Evolutionary conservation across 2,113 vertebrate genomes (phyloP), one percentile per base, ranked within the genome.

Genomic region (Scomber colias): DNA sequence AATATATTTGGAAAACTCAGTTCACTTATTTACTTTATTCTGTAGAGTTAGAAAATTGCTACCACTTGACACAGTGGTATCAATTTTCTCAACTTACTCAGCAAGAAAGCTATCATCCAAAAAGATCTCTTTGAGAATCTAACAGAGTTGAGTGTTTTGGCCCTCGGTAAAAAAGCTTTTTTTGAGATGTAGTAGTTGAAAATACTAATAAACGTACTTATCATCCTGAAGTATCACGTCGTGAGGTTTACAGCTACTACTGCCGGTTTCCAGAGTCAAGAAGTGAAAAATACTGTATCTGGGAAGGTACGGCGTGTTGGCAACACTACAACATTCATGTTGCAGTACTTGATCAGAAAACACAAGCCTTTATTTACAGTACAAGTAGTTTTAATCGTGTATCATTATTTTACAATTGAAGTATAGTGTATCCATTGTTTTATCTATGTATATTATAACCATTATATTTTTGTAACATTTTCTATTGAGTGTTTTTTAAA

Each of bases 391-490:
- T 90, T 83, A 91, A 78, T 89, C 82, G 75, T 89, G 67, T 85
- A 86, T 81, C 51, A 12, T 79, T 83, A 85, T 88, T 90, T 89
- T 90, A 91, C 83, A 79, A 76, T 19, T 84, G 60, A 87, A 83
- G 68, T 89, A 80, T 86, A 74, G 21, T 83, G 51, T 90, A 91
- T 88, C 72, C 54, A 7, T 83, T 82, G 83, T 79, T 81, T 74
- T 54, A 69, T 82, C 80, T 71, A 64, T 90, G 89, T 87, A 91
- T 83, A 93, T 81, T 90, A 65, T 92, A 92, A 89, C 69, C 87
- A 84, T 81, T 84, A 71, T 93, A 90, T 90, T 90, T 90, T 89
- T 92, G 76, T 86, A 92, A 84, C 79, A 44, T 81, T 92, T 84
- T 92, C 55, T 87, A 80, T 64, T 76, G 21, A 66, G 44, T 81